Percentiles rank a stretch among this genome's conserved stretches.
Evolutionary conservation across 2,797 vertebrate genomes (phyloP).

Genomic region (Gambelia wislizenii): DNA sequence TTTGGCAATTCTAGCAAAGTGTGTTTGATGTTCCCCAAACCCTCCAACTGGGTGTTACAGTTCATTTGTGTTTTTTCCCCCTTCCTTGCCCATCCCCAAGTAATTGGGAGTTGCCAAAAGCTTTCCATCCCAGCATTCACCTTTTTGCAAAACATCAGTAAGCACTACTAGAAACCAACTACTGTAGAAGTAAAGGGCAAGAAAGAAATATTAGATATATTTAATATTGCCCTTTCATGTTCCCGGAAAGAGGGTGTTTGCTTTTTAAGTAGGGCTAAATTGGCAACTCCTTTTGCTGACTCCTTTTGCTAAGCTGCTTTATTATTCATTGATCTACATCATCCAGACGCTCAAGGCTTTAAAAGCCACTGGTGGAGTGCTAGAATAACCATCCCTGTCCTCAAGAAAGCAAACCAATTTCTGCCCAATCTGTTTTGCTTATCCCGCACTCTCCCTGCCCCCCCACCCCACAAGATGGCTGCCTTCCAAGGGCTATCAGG

Average conservation of each 20-base stretch:
- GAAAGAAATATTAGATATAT: background rate
- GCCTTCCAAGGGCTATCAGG: background rate
- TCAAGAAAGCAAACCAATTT: background rate
- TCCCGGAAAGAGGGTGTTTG: slow-evolving; percentile 26
- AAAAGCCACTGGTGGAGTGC: slow-evolving; percentile 3
- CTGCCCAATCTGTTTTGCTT: background rate
- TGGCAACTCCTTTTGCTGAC: slow-evolving; percentile 33
- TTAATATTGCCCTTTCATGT: slow-evolving; percentile 11
- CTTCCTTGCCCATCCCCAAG: background rate
- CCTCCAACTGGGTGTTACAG: background rate
- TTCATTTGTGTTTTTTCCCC: background rate
- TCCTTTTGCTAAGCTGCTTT: slow-evolving; percentile 29
- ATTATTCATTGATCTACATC: slow-evolving; percentile 36
- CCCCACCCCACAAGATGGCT: background rate
- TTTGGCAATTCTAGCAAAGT: background rate
- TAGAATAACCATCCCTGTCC: background rate
- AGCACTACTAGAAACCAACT: background rate
- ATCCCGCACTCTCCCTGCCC: background rate
- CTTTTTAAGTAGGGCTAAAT: slow-evolving; percentile 10
- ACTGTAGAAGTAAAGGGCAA: background rate
- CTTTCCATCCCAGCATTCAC: background rate
- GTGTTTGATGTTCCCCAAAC: background rate
- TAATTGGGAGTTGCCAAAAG: background rate
- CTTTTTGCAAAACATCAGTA: background rate
- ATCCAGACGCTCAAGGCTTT: background rate